Base-by-base conservation (phyloP, 2,888 invertebrate species). In the Pristionchus arcanus region DNA sequence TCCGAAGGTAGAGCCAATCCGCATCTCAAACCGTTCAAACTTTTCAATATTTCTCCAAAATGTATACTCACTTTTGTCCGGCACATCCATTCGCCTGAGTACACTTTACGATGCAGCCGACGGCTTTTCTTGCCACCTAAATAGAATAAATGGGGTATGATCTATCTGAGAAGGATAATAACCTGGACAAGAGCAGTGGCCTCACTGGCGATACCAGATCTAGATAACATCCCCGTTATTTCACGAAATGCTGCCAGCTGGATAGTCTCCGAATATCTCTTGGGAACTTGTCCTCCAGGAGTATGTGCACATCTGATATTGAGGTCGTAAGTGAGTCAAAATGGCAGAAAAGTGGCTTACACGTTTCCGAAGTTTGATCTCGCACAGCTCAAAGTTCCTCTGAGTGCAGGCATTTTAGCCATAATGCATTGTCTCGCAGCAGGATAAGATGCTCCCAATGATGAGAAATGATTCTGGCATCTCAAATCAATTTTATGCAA, bases 231-330 rank as follows among this genome's bases (percentile, higher is more conserved):
- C 19, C 87, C 87, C 13, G 68, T 71, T 7, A 87, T 71, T 31
- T 89, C 89, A 31, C 81, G 55, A 81, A 89, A 89, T 1, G 89
- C 89, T n/a, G 89, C 89, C n/a, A 89, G 66, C 42, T 89, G 89
- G 19, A 89, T 63, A 1, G 89, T 89, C 28, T 89, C 89, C 13
- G 89, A 21, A n/a, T 89, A 89, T 37, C 89, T 55, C 31, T 63
- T 55, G 2, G 89, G 89, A 11, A 89, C 89, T 21, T 28, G n/a
- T 15, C 25, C 42, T n/a, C 89, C 63, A 34, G 71, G 53, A n/a
- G 71, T 49, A 3, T 28, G 19, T 15, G 81, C 53, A 42, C 89
- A 89, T 4, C 89, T 89, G 28, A 59, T 59, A 42, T 71, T 34
- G 31, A 4, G 31, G 1, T 71, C 15, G 15, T 49, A 21, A 0